phyloP scores from a whole-genome alignment of 2,113 vertebrate genomes.

The Odontophorus gujanensis region DNA sequence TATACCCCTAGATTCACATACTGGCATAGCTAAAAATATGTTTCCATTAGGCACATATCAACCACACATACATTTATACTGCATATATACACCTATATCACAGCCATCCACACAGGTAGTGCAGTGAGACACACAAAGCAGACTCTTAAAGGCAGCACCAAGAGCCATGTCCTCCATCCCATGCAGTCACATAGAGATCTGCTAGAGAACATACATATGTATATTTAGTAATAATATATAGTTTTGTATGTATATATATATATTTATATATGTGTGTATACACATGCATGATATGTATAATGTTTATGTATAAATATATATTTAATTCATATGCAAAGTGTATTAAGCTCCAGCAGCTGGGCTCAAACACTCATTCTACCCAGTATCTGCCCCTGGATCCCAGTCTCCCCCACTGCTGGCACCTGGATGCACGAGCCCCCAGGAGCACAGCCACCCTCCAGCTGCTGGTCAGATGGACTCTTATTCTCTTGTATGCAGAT shows the following conservation, averaged over 20 bases:
- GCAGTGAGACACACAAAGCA: neutral
- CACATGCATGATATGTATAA: neutral
- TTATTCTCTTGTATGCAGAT: neutral
- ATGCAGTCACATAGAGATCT: neutral
- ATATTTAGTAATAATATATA: neutral
- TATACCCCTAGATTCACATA: neutral
- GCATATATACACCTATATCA: too few species aligned
- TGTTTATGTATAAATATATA: neutral
- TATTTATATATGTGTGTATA: neutral
- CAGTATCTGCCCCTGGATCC: neutral
- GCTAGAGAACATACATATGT: neutral
- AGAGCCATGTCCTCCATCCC: neutral
- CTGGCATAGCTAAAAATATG: neutral
- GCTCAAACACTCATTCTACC: neutral
- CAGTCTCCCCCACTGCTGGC: neutral
- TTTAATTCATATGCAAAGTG: neutral
- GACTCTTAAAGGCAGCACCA: neutral
- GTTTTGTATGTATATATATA: neutral
- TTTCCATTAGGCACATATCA: neutral
- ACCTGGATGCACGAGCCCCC: rapidly evolving
- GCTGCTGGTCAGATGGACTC: neutral
- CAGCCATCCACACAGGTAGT: neutral
- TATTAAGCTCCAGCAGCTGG: neutral
- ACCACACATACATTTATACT: neutral
- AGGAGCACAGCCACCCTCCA: neutral